phyloP scores from a whole-genome alignment of 2,888 invertebrate species.

The Dendrolimus pini region DNA sequence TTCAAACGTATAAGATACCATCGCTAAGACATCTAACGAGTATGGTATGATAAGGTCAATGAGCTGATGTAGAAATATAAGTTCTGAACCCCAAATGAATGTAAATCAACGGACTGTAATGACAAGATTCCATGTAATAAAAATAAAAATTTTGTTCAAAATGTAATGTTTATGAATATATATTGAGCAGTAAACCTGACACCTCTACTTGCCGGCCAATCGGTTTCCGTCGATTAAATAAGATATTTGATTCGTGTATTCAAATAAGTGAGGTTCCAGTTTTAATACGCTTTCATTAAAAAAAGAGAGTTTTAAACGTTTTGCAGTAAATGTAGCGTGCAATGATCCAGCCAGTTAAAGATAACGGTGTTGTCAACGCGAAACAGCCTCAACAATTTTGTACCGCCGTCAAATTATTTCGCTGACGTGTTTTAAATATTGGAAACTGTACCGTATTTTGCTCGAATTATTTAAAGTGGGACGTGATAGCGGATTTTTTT shows the following conservation, averaged over 20 bases:
- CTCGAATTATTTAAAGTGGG: background rate
- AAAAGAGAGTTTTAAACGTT: slow-evolving; percentile 24
- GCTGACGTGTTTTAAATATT: background rate
- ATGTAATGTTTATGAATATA: slow-evolving; percentile 45
- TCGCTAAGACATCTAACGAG: slow-evolving; percentile 7
- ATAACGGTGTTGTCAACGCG: slow-evolving; percentile 32
- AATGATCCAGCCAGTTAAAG: slow-evolving; percentile 26
- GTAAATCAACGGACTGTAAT: slow-evolving; percentile 27
- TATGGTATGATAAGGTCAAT: slow-evolving; percentile 4
- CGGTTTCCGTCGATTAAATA: slow-evolving; percentile 42
- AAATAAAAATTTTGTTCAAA: slow-evolving; percentile 35
- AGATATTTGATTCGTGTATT: slow-evolving; percentile 46
- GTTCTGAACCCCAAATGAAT: slow-evolving; percentile 23
- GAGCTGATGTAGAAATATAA: background rate
- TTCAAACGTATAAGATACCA: too few relatives aligned
- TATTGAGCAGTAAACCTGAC: slow-evolving; percentile 47
- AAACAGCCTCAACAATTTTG: slow-evolving; percentile 29
- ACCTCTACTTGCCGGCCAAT: slow-evolving; percentile 48
- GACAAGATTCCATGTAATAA: slow-evolving; percentile 28
- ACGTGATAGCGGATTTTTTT: too few relatives aligned
- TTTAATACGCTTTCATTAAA: slow-evolving; percentile 37
- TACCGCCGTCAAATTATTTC: slow-evolving; percentile 7
- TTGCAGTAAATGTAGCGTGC: slow-evolving; percentile 24
- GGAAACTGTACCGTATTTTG: background rate
- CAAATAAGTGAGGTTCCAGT: slow-evolving; percentile 36